Conservation (phyloP, 2,113 vertebrate species). For the Gymnocephalus cernua region DNA sequence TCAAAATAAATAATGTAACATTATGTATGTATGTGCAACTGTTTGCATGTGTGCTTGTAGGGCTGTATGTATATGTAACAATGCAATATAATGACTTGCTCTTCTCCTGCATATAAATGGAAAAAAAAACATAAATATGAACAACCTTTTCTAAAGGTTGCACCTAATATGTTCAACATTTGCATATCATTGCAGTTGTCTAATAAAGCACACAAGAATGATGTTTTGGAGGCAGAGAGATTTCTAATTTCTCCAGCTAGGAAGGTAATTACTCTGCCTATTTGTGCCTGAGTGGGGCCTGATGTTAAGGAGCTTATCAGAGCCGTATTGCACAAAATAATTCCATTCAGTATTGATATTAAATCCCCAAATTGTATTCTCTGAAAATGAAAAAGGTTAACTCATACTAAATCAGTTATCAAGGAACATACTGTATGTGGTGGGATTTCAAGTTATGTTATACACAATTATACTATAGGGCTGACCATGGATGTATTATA, state of each 20-base stretch:
- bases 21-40: slow-evolving; percentile 33
- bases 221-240: background rate
- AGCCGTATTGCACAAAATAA: background rate
- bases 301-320: slow-evolving; percentile 21
- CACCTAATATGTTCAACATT: slow-evolving; percentile 12
- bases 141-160: background rate
- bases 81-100: slow-evolving; percentile 26
- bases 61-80: slow-evolving; percentile 15
- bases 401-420: background rate
- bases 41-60: slow-evolving; percentile 16
- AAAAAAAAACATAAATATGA: slow-evolving; percentile 25
- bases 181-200: slow-evolving; percentile 12
- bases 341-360: background rate
- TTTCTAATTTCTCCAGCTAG: slow-evolving; percentile 28
- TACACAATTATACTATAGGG: background rate
- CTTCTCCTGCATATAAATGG: slow-evolving; percentile 44
- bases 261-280: slow-evolving; percentile 20
- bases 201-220: slow-evolving; percentile 22
- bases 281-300: slow-evolving; percentile 12
- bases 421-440: background rate
- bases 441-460: background rate
- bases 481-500: no score
- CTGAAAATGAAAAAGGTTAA: background rate
- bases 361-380: background rate
- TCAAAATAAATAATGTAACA: slow-evolving; percentile 49